Conservation (phyloP, 2,797 vertebrate genomes). For the Mycteria americana region DNA sequence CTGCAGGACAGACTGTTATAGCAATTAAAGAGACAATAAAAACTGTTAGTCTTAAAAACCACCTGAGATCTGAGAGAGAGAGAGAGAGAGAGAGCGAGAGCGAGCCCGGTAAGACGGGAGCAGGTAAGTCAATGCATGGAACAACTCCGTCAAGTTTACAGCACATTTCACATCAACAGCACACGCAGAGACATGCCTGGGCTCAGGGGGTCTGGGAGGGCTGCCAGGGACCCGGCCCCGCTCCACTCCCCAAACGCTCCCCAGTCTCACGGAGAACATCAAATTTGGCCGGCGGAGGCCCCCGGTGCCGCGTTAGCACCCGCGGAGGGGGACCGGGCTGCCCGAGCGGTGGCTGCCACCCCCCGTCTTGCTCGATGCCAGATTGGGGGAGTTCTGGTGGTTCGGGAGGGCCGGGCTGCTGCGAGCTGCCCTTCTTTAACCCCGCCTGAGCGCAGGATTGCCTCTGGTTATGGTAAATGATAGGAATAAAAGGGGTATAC, state of each 20-base stretch:
- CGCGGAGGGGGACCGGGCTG: background rate
- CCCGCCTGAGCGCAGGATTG: constrained; percentile 73
- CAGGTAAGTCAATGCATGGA: background rate
- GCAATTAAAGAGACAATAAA: background rate
- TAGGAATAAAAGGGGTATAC: constrained; percentile 92
- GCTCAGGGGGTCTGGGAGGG: constrained; percentile 49
- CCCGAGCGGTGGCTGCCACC: background rate
- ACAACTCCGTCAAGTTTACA: background rate
- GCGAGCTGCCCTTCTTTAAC: constrained; percentile 20
- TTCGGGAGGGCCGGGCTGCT: fast-evolving
- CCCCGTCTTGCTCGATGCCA: fast-evolving
- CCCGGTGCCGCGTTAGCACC: fast-evolving
- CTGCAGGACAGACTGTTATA: background rate
- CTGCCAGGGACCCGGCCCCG: background rate
- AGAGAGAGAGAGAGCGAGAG: too few species aligned
- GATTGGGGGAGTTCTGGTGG: background rate
- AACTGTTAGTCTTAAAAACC: background rate
- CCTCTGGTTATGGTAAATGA: constrained; percentile 78
- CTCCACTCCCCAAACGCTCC: background rate
- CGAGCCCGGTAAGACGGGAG: background rate
- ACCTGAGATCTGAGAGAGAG: background rate
- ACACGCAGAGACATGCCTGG: constrained; percentile 65
- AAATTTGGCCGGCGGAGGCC: background rate
- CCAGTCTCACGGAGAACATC: fast-evolving
- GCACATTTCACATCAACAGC: constrained; percentile 54